Evolutionary conservation across 2,888 invertebrate genomes (phyloP).

Genomic region (Harpalus rubripes): DNA sequence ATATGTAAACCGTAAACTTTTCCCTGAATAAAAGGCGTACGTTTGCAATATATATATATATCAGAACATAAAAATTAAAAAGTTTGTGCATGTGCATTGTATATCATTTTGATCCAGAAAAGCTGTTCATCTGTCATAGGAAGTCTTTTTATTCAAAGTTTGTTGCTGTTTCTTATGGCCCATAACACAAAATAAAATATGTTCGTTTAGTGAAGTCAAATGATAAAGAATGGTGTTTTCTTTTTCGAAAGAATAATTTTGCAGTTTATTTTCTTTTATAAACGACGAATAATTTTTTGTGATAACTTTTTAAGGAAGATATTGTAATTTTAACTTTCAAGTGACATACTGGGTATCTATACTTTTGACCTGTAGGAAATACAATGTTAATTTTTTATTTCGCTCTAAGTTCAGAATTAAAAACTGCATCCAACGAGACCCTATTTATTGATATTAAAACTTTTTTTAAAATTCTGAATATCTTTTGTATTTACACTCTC

Average conservation of each 20-base stretch:
- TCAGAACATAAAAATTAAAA: conserved; percentile 44
- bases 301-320: background rate
- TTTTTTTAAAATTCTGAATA: too few species aligned
- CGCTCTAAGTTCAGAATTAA: too few species aligned
- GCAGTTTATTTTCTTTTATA: background rate
- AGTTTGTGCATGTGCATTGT: conserved; percentile 20
- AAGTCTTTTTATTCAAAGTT: conserved; percentile 45
- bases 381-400: too few species aligned
- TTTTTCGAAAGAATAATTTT: background rate
- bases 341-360: too few species aligned
- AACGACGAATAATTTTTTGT: background rate
- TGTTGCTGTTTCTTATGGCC: conserved; percentile 27
- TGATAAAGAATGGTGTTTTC: conserved; percentile 23
- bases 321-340: background rate
- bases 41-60: background rate
- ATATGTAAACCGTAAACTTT: background rate
- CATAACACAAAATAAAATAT: conserved; percentile 27
- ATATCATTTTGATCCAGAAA: conserved; percentile 26
- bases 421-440: too few species aligned
- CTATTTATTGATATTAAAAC: too few species aligned
- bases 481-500: too few species aligned
- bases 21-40: background rate
- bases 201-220: background rate
- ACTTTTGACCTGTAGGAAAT: too few species aligned
- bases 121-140: conserved; percentile 28